Evolutionary conservation across 2,797 vertebrate genomes (phyloP).

Genomic region (Anguilla pacifica): DNA sequence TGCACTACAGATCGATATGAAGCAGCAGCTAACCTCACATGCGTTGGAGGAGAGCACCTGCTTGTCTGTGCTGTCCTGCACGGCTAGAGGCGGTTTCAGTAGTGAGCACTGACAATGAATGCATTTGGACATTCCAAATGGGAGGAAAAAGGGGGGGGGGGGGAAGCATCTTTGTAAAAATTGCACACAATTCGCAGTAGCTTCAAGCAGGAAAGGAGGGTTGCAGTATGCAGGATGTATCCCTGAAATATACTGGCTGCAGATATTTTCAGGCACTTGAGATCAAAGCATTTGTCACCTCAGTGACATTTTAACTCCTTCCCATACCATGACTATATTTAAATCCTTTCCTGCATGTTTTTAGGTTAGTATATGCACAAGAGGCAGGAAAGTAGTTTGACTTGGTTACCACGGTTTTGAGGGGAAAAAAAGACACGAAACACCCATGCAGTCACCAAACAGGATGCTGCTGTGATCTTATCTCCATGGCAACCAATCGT

Average conservation of each 20-base stretch:
- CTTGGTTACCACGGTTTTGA: neutral
- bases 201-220: neutral
- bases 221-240: neutral
- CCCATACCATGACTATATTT: neutral
- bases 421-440: neutral
- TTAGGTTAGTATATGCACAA: neutral
- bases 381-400: neutral
- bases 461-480: neutral
- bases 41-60: too few relatives aligned
- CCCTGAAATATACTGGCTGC: neutral
- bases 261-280: neutral
- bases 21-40: too few relatives aligned
- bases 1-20: too few relatives aligned
- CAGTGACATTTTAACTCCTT: neutral
- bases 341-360: neutral
- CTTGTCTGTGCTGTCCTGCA: too few relatives aligned
- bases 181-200: neutral
- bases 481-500: neutral
- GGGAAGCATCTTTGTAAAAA: too few relatives aligned
- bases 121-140: too few relatives aligned
- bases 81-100: too few relatives aligned
- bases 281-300: neutral
- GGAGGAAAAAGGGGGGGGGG: too few relatives aligned
- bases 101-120: too few relatives aligned
- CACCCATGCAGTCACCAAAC: slow-evolving; percentile 5